Conservation (phyloP, 2,888 invertebrate genomes). For the Schrankia costaestrigalis region DNA sequence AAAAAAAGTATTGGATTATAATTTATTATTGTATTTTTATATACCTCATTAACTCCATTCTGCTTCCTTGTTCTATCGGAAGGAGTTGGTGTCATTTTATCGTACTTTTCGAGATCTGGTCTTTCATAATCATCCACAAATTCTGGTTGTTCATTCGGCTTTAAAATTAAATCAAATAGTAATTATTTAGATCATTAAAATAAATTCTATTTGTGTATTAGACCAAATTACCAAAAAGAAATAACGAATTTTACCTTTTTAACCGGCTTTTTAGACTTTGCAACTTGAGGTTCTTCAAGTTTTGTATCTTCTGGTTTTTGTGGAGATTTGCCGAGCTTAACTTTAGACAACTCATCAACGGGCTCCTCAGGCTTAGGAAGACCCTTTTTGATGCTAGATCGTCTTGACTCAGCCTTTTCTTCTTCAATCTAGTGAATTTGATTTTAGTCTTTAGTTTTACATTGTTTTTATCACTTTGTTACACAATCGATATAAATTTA, state of each 20-base stretch:
- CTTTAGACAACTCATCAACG: conserved; percentile 65
- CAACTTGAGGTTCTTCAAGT: conserved; percentile 62
- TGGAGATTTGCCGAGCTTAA: conserved; percentile 64
- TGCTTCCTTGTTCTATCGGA: conserved; percentile 66
- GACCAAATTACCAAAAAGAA: background rate
- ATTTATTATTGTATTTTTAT: background rate
- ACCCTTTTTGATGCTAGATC: conserved; percentile 68
- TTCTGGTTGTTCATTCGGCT: conserved; percentile 74
- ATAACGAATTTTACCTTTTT: conserved; percentile 55
- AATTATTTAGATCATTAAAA: background rate
- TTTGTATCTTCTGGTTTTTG: conserved; percentile 59
- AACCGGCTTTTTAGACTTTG: conserved; percentile 57
- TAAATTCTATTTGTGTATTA: background rate
- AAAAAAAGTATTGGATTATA: background rate
- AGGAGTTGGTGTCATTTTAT: conserved; percentile 76
- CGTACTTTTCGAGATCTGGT: conserved; percentile 85
- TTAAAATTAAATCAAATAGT: conserved; percentile 25
- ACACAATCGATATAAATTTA: no score
- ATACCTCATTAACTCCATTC: conserved; percentile 70
- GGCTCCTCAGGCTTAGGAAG: conserved; percentile 66
- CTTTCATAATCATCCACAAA: conserved; percentile 87
- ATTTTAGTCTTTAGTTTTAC: no score
- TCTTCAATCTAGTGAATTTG: conserved; percentile 69
- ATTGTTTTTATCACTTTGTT: no score
- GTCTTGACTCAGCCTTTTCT: conserved; percentile 52